phyloP scores from a whole-genome alignment of 2,113 vertebrate species.

The Axis porcinus region DNA sequence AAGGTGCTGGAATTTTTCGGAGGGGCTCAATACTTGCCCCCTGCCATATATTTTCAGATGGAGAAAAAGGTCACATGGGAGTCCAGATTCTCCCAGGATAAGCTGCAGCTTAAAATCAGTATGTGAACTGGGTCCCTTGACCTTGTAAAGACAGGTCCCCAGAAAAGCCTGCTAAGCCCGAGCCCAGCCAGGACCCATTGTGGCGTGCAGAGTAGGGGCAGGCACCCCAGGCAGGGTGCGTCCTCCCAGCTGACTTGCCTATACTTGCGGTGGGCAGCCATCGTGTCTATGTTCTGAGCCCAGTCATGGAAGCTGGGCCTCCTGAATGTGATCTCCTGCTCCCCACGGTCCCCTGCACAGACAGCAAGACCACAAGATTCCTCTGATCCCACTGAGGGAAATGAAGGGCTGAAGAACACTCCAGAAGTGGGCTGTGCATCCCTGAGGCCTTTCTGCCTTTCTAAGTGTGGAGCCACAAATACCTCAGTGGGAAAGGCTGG shows the following conservation, averaged over 20 bases:
- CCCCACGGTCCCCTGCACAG: rapidly evolving
- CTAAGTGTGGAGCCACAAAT: not conserved
- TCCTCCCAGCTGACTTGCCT: not conserved
- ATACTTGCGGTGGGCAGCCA: rapidly evolving
- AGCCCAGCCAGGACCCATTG: too few relatives aligned
- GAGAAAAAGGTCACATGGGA: not conserved
- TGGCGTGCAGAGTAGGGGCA: not conserved
- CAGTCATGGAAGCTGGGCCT: not conserved
- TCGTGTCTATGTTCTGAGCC: rapidly evolving
- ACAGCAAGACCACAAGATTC: not conserved
- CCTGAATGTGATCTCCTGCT: too few relatives aligned
- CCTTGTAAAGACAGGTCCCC: rapidly evolving
- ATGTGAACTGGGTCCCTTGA: not conserved
- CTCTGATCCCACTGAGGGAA: not conserved
- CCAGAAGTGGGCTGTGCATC: not conserved
- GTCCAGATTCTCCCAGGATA: not conserved
- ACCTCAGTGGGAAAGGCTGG: not conserved
- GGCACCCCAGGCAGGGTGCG: too few relatives aligned
- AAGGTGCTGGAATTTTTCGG: not conserved
- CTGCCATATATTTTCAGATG: not conserved
- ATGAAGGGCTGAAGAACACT: not conserved
- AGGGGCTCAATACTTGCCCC: not conserved
- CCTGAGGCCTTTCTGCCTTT: too few relatives aligned
- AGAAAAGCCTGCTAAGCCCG: not conserved
- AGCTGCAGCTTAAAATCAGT: not conserved